Conservation (phyloP, 2,888 invertebrate genomes). For the Pteria penguin region DNA sequence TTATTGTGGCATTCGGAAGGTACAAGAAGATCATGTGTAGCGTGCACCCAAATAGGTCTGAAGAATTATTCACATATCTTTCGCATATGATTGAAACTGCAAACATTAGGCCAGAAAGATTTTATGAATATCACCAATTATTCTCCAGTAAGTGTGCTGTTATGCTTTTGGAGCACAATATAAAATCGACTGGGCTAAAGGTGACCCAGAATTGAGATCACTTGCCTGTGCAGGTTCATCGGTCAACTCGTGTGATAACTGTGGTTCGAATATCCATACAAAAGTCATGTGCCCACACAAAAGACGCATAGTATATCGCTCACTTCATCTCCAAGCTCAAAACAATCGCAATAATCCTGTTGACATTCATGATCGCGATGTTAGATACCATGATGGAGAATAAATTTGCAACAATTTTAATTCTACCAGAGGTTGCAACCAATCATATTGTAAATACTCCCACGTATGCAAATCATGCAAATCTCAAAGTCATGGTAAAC, state of each 20-base stretch:
- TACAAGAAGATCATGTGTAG: no score
- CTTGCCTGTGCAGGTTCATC: background rate
- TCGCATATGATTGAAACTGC: no score
- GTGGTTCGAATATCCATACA: no score
- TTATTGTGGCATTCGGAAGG: no score
- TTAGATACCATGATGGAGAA: background rate
- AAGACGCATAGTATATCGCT: no score
- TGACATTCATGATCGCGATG: background rate
- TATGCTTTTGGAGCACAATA: constrained; percentile 2
- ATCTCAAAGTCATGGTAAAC: background rate
- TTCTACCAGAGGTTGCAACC: no score
- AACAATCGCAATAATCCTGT: no score
- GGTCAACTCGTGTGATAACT: background rate
- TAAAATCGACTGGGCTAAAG: constrained; percentile 15
- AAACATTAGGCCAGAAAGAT: constrained; percentile 1
- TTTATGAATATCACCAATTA: constrained; percentile 16
- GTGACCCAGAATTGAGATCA: background rate
- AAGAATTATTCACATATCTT: constrained; percentile 8
- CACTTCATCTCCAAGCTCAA: no score
- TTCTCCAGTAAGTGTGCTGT: constrained; percentile 1
- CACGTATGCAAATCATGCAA: constrained; percentile 16
- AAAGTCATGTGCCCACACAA: no score
- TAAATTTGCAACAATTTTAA: no score
- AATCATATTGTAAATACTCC: background rate
- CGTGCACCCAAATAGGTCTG: background rate